Conservation (phyloP, 1,140 invertebrate species). For the Oryctes rhinoceros region DNA sequence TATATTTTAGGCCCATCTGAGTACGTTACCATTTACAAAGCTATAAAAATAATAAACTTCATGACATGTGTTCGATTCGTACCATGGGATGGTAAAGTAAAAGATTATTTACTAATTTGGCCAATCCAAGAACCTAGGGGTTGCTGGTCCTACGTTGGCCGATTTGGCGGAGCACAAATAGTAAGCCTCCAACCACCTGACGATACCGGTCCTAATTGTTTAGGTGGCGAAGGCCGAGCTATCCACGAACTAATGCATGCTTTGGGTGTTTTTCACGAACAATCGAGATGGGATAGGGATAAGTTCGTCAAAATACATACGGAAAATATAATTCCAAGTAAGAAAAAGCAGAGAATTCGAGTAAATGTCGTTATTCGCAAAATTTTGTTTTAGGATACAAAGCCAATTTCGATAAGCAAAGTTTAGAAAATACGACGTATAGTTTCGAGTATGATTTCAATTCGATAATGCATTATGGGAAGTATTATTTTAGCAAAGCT, state of each 20-base stretch:
- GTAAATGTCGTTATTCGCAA: neutral
- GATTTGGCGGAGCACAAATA: conserved; percentile 72
- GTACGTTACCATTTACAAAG: conserved; percentile 67
- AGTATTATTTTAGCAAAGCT: conserved; percentile 65
- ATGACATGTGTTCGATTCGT: conserved; percentile 71
- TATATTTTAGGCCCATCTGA: conserved; percentile 64
- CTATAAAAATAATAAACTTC: conserved; percentile 67
- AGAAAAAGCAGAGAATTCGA: conserved; percentile 41
- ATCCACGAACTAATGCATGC: conserved; percentile 76
- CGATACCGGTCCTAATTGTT: conserved; percentile 65
- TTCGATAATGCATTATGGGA: conserved; percentile 79
- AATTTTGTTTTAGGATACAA: conserved; percentile 63
- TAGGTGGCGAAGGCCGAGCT: conserved; percentile 68
- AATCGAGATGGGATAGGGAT: conserved; percentile 70
- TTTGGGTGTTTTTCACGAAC: conserved; percentile 73
- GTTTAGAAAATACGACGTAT: conserved; percentile 69
- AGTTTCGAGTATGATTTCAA: conserved; percentile 76
- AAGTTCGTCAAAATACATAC: conserved; percentile 67
- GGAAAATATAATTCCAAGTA: conserved; percentile 68
- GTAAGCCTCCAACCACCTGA: conserved; percentile 72
- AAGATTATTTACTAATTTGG: conserved; percentile 72
- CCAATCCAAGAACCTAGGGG: conserved; percentile 72
- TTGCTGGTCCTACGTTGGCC: conserved; percentile 75
- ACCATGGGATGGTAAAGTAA: conserved; percentile 68
- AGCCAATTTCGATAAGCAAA: conserved; percentile 70